Percentiles rank a stretch among this genome's conserved stretches.
Conservation (phyloP, 2,888 invertebrate species). For the Melolontha melolontha region DNA sequence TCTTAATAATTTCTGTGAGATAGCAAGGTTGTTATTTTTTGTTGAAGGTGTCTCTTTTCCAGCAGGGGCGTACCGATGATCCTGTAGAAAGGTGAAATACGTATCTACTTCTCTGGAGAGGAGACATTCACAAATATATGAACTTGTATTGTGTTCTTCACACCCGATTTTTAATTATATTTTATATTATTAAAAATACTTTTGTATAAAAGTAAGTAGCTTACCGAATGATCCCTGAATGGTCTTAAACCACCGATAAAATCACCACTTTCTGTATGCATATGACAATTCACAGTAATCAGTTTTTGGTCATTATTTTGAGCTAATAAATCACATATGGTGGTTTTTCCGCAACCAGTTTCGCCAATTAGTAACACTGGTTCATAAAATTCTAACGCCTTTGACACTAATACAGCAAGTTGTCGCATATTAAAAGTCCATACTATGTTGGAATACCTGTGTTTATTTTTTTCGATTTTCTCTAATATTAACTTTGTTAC, state of each 20-base stretch:
- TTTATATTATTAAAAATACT: too few relatives aligned
- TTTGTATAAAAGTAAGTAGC: not conserved
- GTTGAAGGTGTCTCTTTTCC: too few relatives aligned
- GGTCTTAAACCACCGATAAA: slow-evolving; percentile 96
- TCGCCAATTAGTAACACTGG: slow-evolving; percentile 97
- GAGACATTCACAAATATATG: too few relatives aligned
- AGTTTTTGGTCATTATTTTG: slow-evolving; percentile 75
- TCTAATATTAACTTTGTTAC: slow-evolving; percentile 82
- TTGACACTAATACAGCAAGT: slow-evolving; percentile 80
- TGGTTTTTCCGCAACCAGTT: slow-evolving; percentile 98
- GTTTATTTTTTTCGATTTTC: slow-evolving; percentile 69
- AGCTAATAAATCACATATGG: slow-evolving; percentile 91
- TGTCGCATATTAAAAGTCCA: slow-evolving; percentile 95
- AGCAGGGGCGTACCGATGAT: too few relatives aligned
- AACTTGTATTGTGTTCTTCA: too few relatives aligned
- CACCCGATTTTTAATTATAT: too few relatives aligned
- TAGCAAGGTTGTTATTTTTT: too few relatives aligned
- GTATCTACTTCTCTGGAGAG: too few relatives aligned
- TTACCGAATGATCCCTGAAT: slow-evolving; percentile 71
- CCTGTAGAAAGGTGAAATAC: too few relatives aligned
- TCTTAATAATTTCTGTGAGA: too few relatives aligned
- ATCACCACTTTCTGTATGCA: slow-evolving; percentile 98
- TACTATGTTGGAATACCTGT: slow-evolving; percentile 83
- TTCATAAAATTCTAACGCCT: slow-evolving; percentile 91
- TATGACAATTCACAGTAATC: slow-evolving; percentile 94